Evolutionary conservation across 2,113 vertebrate genomes (phyloP), one percentile per base, ranked within the genome.

Genomic region (Lepisosteus oculatus): DNA sequence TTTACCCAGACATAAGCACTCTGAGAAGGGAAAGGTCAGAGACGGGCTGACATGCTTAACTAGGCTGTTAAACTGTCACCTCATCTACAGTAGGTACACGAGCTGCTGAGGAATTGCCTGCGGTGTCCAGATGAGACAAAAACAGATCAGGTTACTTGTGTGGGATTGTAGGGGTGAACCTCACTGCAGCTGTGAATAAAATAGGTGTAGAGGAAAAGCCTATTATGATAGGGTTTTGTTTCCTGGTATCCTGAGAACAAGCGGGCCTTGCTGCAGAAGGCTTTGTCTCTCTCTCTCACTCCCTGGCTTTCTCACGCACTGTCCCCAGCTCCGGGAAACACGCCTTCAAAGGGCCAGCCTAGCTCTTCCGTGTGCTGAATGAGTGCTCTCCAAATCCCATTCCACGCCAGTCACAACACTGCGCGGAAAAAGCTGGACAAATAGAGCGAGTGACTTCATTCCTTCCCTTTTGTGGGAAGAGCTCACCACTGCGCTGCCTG

Each of bases 211-310:
- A 74, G 75, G 78, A 83, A 78, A 75, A 68, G 73, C 65, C 59
- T 62, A 54, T 83, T 63, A 72, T 72, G 79, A 69, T 76, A 5
- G 72, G 82, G 79, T 44, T 82, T 79, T 55, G 84, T 73, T 75
- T 78, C 69, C 73, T 79, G 75, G 72, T 77, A 61, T 81, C 75
- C 74, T 67, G 29, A 9, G 77, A 81, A 81, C 85, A 82, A 75
- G 73, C 12, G 75, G 72, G 65, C 12, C 43, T 47, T 72, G 69
- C 62, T 0, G 61, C 12, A 42, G 64, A 8, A 63, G 68, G 66
- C 12, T 55, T 0, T 6, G 66, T 61, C 43, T 61, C 43, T 74
- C 69, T 72, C 74, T 71, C 55, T 41, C 42, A 51, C 7, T 74
- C 67, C 13, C 51, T 29, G 29, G 29, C 29, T 15, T n/a, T 64